These are phyloP conservation scores for Haemorhous mexicanus DNA, from an alignment of 2,113 vertebrate species.

Conservation along the genomic window DNA sequence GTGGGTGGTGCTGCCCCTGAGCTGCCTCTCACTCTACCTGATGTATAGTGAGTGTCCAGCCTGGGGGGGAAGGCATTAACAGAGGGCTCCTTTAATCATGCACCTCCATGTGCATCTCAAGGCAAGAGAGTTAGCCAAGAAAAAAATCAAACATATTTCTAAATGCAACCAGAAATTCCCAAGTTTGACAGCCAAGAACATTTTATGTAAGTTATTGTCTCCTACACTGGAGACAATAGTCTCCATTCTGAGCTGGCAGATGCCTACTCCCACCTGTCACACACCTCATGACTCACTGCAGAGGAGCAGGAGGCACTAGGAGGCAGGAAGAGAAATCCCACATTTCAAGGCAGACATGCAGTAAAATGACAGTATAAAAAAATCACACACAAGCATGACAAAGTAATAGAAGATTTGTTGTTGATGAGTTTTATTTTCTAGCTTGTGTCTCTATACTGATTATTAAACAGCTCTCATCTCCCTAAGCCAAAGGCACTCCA, in stretches of 20 bases:
- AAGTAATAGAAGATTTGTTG: neutral
- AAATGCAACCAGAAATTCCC: neutral
- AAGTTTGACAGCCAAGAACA: neutral
- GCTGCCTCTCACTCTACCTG: neutral
- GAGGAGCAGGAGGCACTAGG: neutral
- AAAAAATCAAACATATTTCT: neutral
- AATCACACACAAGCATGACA: neutral
- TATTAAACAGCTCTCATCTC: neutral
- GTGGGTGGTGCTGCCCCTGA: neutral
- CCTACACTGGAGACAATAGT: neutral
- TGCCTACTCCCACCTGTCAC: neutral
- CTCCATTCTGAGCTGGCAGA: neutral
- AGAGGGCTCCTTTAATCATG: neutral
- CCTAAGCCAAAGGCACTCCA: neutral
- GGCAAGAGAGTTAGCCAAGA: neutral
- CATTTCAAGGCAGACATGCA: neutral
- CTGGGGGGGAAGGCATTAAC: neutral
- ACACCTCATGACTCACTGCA: neutral
- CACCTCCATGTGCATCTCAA: neutral
- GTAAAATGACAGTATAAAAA: neutral
- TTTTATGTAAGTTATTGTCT: neutral
- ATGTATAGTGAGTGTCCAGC: accelerated
- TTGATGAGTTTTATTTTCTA: neutral
- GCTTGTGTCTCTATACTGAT: neutral
- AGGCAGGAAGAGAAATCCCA: neutral